phyloP scores from a whole-genome alignment of 2,888 invertebrate species.

The Antheraea assamensis region DNA sequence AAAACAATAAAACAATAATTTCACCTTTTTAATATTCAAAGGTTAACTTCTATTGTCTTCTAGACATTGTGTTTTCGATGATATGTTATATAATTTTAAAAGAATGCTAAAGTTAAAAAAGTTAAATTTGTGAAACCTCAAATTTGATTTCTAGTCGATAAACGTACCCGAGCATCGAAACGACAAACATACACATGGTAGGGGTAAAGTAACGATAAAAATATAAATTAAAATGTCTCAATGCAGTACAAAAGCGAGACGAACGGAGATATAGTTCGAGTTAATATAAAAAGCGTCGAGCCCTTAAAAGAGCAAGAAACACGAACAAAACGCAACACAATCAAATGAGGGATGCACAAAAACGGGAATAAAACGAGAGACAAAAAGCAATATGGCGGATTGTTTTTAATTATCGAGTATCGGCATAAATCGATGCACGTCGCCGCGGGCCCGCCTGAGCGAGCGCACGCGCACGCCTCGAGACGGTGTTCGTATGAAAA shows the following conservation, averaged over 20 bases:
- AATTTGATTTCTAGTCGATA: neutral
- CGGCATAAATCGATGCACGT: conserved; percentile 81
- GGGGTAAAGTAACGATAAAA: conserved; percentile 45
- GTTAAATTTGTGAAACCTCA: neutral
- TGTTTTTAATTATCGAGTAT: conserved; percentile 83
- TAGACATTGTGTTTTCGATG: neutral
- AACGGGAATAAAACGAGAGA: conserved; percentile 75
- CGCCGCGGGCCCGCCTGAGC: conserved; percentile 72
- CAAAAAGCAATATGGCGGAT: conserved; percentile 81
- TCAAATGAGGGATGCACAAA: conserved; percentile 81
- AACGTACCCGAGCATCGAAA: neutral
- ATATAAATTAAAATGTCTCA: conserved; percentile 78
- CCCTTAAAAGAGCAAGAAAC: conserved; percentile 59
- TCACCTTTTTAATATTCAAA: neutral
- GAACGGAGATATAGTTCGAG: conserved; percentile 60
- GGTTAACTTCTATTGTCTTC: too few species aligned
- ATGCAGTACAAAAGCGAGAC: conserved; percentile 56
- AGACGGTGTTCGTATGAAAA: conserved; percentile 36
- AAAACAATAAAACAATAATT: too few species aligned
- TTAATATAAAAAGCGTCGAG: conserved; percentile 61
- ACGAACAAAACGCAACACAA: conserved; percentile 70
- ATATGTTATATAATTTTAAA: neutral
- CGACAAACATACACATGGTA: conserved; percentile 1
- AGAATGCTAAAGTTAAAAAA: neutral
- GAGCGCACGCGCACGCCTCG: conserved; percentile 47